Evolutionary conservation across 1,140 invertebrate genomes (phyloP).

Genomic region (Episyrphus balteatus): DNA sequence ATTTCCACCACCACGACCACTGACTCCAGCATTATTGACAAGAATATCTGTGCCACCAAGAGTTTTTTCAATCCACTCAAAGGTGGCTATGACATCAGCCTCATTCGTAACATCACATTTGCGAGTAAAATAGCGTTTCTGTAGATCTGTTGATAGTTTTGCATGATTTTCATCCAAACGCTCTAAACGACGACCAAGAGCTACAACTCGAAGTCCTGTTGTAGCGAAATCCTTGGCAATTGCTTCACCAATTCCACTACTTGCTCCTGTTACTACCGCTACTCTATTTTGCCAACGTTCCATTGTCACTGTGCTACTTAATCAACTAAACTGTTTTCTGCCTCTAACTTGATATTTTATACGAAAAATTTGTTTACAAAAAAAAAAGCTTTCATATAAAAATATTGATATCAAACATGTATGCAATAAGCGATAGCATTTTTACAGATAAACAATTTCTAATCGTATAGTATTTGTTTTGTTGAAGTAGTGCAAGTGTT

Average conservation of each 20-base stretch:
- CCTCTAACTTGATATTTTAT: too few species aligned
- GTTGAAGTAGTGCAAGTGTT: too few species aligned
- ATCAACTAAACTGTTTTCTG: too few species aligned
- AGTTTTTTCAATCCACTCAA: constrained; percentile 43
- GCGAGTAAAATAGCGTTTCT: constrained; percentile 23
- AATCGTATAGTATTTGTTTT: too few species aligned
- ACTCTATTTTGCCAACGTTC: too few species aligned
- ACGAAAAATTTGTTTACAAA: too few species aligned
- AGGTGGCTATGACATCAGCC: constrained; percentile 47
- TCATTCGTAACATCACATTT: constrained; percentile 56
- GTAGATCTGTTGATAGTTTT: constrained; percentile 7
- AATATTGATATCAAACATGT: too few species aligned
- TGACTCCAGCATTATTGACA: constrained; percentile 61
- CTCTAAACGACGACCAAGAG: constrained; percentile 50
- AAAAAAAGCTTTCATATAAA: too few species aligned
- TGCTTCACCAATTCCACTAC: too few species aligned
- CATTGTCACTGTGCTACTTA: constrained; percentile 56
- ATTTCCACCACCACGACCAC: constrained; percentile 29
- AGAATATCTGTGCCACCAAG: constrained; percentile 53
- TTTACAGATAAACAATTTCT: too few species aligned
- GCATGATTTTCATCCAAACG: constrained; percentile 39
- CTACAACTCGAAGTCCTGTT: constrained; percentile 54
- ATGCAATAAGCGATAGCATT: too few species aligned
- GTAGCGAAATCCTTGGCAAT: constrained; percentile 42
- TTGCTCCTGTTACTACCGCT: constrained; percentile 62